Conservation (phyloP, 2,113 vertebrate genomes). For the Ictidomys tridecemlineatus region DNA sequence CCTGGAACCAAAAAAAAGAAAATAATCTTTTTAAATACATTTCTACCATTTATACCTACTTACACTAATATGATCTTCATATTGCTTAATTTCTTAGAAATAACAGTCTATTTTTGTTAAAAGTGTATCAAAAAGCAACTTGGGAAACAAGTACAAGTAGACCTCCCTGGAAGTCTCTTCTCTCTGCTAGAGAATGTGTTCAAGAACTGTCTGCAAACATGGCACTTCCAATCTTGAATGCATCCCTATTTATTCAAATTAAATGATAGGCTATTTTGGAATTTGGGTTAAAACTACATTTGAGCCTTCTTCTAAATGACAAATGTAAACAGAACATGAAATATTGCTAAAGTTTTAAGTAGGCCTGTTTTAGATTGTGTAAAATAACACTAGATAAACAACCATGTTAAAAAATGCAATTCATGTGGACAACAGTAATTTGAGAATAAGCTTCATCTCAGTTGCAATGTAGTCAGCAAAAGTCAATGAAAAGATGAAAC, state of each 20-base stretch:
- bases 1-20: background rate
- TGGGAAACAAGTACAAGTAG: background rate
- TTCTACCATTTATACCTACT: background rate
- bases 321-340: background rate
- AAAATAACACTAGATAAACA: background rate
- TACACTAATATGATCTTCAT: background rate
- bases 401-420: background rate
- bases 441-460: background rate
- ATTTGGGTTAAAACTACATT: background rate
- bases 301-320: background rate
- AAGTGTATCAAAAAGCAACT: background rate
- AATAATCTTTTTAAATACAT: background rate
- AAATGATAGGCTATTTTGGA: background rate
- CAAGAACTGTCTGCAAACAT: background rate
- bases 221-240: background rate
- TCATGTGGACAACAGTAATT: background rate
- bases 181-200: background rate
- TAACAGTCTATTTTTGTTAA: background rate
- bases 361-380: conserved; percentile 21
- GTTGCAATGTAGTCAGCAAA: background rate
- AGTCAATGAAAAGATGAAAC: background rate
- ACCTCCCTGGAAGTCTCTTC: background rate
- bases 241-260: background rate
- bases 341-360: background rate
- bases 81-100: background rate